Evolutionary conservation across 2,797 vertebrate species (phyloP).

Genomic region (Tachyglossus aculeatus): DNA sequence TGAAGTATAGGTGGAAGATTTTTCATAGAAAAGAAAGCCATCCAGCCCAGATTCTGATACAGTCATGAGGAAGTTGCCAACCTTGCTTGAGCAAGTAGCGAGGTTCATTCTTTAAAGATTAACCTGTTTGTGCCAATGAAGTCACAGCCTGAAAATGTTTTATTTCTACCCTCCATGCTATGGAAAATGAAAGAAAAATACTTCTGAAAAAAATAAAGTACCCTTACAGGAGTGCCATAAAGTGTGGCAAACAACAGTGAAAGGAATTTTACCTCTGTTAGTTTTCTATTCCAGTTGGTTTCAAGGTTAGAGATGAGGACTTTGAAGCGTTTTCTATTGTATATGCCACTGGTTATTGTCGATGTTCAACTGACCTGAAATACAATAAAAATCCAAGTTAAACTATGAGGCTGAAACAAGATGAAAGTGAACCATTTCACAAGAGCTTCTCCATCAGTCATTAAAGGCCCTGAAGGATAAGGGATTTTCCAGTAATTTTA

Average conservation of each 20-base stretch:
- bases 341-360: constrained; percentile 50
- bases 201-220: accelerated
- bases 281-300: constrained; percentile 63
- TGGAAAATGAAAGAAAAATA: background rate
- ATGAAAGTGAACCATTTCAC: constrained; percentile 1
- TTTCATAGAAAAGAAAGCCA: background rate
- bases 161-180: background rate
- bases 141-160: background rate
- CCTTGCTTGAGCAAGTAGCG: constrained; percentile 1
- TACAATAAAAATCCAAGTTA: constrained; percentile 58
- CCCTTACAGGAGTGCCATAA: background rate
- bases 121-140: background rate
- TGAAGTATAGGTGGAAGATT: too few relatives aligned
- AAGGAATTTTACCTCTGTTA: constrained; percentile 68
- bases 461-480: constrained; percentile 21
- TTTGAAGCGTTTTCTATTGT: constrained; percentile 4
- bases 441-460: background rate
- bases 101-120: background rate
- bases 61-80: background rate
- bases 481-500: background rate
- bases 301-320: constrained; percentile 23
- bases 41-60: background rate
- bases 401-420: constrained; percentile 32
- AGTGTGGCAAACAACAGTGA: background rate
- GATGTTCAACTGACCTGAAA: constrained; percentile 68